Evolutionary conservation across 2,797 vertebrate species (phyloP).

Genomic region (Hippopotamyrus pictus): DNA sequence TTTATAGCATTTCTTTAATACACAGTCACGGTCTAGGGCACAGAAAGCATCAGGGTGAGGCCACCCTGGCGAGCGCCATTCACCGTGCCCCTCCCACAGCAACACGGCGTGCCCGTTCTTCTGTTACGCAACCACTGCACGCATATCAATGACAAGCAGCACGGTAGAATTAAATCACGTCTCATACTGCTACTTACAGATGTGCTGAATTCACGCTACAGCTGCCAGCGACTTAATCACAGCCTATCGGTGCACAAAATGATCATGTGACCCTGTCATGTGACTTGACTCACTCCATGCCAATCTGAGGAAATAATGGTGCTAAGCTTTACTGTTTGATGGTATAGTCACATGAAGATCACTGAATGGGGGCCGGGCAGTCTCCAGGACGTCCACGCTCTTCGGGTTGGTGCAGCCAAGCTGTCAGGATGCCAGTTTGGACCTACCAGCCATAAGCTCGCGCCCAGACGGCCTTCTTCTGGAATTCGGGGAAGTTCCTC

Average conservation of each 20-base stretch:
- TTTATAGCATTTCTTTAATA: background rate
- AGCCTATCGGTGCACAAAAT: background rate
- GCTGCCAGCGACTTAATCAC: background rate
- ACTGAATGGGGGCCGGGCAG: background rate
- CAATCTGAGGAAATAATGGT: background rate
- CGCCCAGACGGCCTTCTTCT: slow-evolving; percentile 88
- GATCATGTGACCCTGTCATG: background rate
- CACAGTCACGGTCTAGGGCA: background rate
- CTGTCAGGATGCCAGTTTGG: too few relatives aligned
- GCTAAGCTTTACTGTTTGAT: background rate
- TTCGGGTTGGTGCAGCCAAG: background rate
- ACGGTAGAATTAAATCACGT: background rate
- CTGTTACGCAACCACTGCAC: background rate
- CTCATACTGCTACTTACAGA: background rate
- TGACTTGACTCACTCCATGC: background rate
- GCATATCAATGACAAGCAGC: background rate
- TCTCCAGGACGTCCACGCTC: background rate
- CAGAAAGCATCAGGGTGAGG: background rate
- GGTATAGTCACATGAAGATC: background rate
- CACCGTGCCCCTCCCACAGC: background rate
- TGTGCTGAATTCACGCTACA: background rate
- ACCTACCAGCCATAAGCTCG: slow-evolving; percentile 83
- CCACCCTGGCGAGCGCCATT: background rate
- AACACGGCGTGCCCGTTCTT: background rate
- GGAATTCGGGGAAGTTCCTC: slow-evolving; percentile 74